These are phyloP conservation scores for Schizopygopsis pylzovi DNA, from an alignment of 2,797 vertebrate genomes.

Conservation along the genomic window DNA sequence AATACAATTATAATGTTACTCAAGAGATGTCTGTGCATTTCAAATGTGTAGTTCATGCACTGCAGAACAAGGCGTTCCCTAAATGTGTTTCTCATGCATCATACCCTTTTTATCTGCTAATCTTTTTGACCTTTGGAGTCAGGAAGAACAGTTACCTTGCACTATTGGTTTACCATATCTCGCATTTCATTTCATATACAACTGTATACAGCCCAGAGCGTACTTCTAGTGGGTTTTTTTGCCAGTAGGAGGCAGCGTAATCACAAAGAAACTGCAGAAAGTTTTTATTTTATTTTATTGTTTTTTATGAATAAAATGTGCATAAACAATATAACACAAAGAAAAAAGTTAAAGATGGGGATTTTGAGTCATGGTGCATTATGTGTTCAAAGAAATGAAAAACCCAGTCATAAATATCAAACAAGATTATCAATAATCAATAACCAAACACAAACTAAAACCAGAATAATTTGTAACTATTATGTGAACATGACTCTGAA, in stretches of 20 bases:
- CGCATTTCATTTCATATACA: neutral
- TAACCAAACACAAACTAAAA: neutral
- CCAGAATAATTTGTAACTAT: neutral
- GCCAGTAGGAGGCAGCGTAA: conserved; percentile 32
- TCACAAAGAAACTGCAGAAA: neutral
- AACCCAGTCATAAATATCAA: neutral
- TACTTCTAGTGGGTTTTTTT: neutral
- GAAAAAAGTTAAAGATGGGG: neutral
- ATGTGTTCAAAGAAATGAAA: neutral
- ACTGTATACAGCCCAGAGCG: neutral
- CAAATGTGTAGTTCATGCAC: neutral
- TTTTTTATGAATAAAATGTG: too few relatives aligned
- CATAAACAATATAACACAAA: neutral
- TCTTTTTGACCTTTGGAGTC: conserved; percentile 16
- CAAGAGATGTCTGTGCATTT: neutral
- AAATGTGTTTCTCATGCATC: neutral
- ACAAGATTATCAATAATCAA: neutral
- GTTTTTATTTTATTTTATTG: too few relatives aligned
- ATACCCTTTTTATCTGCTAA: neutral
- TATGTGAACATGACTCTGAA: neutral
- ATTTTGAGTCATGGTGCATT: neutral
- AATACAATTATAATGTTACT: neutral
- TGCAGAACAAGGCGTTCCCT: conserved; percentile 11
- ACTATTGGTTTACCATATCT: neutral
- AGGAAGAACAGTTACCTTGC: neutral